Base-by-base conservation (phyloP, 2,888 invertebrate species). In the Anodontia alba region DNA sequence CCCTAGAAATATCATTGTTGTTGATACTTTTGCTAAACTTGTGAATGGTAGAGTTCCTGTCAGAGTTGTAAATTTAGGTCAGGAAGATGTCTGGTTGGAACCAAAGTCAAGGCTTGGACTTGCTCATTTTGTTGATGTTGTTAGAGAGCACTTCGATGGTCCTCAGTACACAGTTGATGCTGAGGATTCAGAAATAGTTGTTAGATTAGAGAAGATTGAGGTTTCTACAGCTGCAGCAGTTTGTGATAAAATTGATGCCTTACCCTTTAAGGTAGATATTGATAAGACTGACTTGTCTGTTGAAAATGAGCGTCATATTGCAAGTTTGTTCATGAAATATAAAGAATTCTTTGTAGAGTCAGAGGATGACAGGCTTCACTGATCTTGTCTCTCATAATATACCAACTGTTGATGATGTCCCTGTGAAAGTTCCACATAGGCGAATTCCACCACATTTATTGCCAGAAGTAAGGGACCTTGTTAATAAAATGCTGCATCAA, bases 291-390 rank as follows among this genome's bases (percentile, higher is more conserved):
- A 42, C 5, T 23, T 67, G 36, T n/a, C 33, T 5, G 10, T 7
- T 5, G 68, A 69, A 66, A 20, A 31, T 38, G 46, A 43, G 42
- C 31, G 23, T 29, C 43, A 38, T 46, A 49, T 69, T 5, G 46
- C 69, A n/a, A 26, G n/a, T 1, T 23, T 76, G 33, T 69, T 76
- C 36, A 23, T 31, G 31, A 36, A 69, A 29, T 68, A 76, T 42
- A 49, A 76, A 51, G 69, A 76, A 23, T 42, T 15, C 29, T 76
- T 68, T 43, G 68, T 68, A 51, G 12, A 15, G 5, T 42, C 17
- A 62, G 73, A 73, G 23, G 73, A 73, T 66, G 73, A 73, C 62
- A 10, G 73, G 73, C 7, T 73, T 23, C n/a, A 62, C 62, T 12
- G 57, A 62, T 15, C n/a, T n/a, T 2, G 31, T 49, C 10, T 26